Conservation (phyloP, 1,140 invertebrate genomes). For the Campodea augens region DNA sequence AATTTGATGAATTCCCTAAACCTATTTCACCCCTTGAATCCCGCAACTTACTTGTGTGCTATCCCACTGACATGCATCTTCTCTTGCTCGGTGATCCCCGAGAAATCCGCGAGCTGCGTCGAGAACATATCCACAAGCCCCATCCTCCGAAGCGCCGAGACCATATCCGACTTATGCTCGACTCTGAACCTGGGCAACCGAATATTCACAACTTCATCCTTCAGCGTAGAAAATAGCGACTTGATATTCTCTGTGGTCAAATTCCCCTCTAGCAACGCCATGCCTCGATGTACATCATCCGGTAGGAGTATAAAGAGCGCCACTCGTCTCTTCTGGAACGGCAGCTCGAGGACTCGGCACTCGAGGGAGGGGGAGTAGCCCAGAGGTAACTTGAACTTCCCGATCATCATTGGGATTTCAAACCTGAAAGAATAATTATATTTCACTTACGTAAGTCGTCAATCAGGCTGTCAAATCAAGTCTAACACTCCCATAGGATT, state of each 20-base stretch:
- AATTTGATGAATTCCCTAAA: too few species aligned
- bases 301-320: conserved; percentile 22
- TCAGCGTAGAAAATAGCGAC: conserved; percentile 18
- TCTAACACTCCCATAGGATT: too few species aligned
- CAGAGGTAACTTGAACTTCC: conserved; percentile 18
- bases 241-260: conserved; percentile 20
- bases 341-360: conserved; percentile 20
- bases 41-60: conserved; percentile 19
- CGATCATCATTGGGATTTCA: conserved; percentile 24
- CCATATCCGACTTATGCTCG: conserved; percentile 11
- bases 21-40: too few species aligned
- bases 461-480: too few species aligned
- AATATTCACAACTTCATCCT: conserved; percentile 22
- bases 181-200: conserved; percentile 20
- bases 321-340: conserved; percentile 16
- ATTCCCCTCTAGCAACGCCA: conserved; percentile 17
- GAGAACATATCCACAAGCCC: conserved; percentile 19
- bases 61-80: conserved; percentile 16
- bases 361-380: conserved; percentile 19
- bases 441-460: too few species aligned
- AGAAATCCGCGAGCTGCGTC: conserved; percentile 13
- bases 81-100: conserved; percentile 13
- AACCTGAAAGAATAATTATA: conserved; percentile 13
- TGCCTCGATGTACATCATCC: conserved; percentile 17
- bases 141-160: conserved; percentile 16